Evolutionary conservation across 2,797 vertebrate species (phyloP).

Genomic region (Peromyscus melanophrys): DNA sequence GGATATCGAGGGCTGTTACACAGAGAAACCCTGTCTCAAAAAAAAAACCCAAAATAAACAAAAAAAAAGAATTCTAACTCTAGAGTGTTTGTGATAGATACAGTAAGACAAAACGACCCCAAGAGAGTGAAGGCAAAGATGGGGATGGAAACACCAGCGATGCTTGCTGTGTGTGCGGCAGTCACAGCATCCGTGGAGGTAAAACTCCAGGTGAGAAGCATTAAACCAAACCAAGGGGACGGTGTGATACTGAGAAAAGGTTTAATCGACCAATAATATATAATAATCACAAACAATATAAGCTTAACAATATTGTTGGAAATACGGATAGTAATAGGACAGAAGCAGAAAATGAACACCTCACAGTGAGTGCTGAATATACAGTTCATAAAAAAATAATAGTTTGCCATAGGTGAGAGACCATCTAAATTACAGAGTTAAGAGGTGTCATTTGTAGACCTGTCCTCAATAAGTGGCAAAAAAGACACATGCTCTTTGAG

Average conservation of each 20-base stretch:
- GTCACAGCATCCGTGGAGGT: background rate
- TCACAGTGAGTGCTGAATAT: background rate
- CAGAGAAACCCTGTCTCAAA: background rate
- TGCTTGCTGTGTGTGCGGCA: background rate
- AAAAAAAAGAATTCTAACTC: background rate
- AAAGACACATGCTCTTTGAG: background rate
- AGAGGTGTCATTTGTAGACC: background rate
- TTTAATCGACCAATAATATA: background rate
- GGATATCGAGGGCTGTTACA: background rate
- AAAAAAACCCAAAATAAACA: no score
- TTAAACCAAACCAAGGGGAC: background rate
- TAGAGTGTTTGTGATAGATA: background rate
- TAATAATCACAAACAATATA: background rate
- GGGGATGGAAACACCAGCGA: background rate
- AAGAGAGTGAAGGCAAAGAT: background rate
- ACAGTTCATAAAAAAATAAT: background rate
- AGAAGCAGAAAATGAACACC: background rate
- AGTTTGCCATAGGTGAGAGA: background rate
- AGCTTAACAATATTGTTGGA: slow-evolving; percentile 6
- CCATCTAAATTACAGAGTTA: background rate
- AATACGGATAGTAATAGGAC: background rate
- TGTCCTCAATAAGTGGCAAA: background rate
- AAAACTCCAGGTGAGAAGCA: slow-evolving; percentile 5
- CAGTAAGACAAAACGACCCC: background rate
- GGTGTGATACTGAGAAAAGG: background rate